A percentile compares a stretch with the other conserved stretches of the same genome.
phyloP scores from a whole-genome alignment of 2,797 vertebrate species.

The Mormyrus hasselquistii region DNA sequence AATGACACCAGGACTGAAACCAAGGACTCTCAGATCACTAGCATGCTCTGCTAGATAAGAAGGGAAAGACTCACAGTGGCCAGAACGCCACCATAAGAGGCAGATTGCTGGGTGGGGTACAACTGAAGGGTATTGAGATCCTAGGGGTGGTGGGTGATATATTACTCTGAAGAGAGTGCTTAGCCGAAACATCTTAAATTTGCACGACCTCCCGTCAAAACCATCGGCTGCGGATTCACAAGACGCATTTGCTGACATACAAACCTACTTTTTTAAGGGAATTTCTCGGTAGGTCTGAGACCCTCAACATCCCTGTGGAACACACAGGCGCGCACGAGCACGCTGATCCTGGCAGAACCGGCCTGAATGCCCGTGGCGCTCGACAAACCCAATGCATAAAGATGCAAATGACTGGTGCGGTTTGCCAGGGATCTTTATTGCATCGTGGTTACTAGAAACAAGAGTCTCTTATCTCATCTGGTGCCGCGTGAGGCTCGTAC shows the following conservation, averaged over 20 bases:
- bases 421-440: constrained; percentile 1
- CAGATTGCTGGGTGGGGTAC: background rate
- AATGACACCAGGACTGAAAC: background rate
- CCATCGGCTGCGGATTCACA: background rate
- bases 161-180: background rate
- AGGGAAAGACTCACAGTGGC: background rate
- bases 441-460: background rate
- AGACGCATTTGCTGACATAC: background rate
- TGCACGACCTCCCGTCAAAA: background rate
- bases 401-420: background rate
- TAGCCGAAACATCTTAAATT: background rate
- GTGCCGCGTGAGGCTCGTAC: background rate
- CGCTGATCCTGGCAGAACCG: background rate
- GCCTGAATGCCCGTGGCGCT: background rate
- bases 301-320: background rate
- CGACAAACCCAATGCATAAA: background rate
- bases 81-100: background rate
- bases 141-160: background rate
- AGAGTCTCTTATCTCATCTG: background rate
- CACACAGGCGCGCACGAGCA: background rate
- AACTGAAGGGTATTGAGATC: background rate
- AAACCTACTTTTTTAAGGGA: background rate
- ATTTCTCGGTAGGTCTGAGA: background rate
- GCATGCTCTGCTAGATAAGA: background rate
- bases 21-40: background rate